phyloP scores from a whole-genome alignment of 2,888 invertebrate species.

The Chaetogeoica ovagalla region DNA sequence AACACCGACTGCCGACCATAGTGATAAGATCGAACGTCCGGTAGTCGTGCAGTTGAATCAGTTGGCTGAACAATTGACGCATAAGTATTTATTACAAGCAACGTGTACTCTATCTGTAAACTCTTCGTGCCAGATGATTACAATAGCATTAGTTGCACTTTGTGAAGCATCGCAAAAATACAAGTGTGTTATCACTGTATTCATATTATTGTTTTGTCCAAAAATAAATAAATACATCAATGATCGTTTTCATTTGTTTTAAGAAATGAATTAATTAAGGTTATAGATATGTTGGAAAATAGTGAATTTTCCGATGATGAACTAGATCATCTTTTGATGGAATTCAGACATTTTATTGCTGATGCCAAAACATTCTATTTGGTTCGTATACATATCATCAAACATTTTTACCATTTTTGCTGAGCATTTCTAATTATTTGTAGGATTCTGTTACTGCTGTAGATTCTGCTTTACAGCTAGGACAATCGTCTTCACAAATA shows the following conservation, averaged over 20 bases:
- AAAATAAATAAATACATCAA: too few relatives aligned
- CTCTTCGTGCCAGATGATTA: slow-evolving; percentile 43
- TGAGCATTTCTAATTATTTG: background rate
- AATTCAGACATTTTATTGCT: slow-evolving; percentile 7
- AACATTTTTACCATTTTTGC: background rate
- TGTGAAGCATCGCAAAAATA: slow-evolving; percentile 27
- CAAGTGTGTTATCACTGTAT: background rate
- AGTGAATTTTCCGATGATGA: slow-evolving; percentile 1
- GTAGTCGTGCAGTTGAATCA: background rate
- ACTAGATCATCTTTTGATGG: slow-evolving; percentile 20
- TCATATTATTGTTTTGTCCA: too few relatives aligned
- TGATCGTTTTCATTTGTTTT: background rate
- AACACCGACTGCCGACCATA: background rate
- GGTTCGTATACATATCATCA: background rate
- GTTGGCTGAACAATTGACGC: background rate
- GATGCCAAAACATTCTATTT: slow-evolving; percentile 32
- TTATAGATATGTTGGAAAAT: slow-evolving; percentile 26
- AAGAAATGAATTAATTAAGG: slow-evolving; percentile 14
- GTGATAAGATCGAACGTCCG: background rate
- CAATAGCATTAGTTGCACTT: slow-evolving; percentile 16
- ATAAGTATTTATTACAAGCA: slow-evolving; percentile 36
- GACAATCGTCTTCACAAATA: slow-evolving; percentile 27
- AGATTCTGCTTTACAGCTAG: slow-evolving; percentile 25
- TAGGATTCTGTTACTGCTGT: slow-evolving; percentile 39
- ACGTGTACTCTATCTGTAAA: slow-evolving; percentile 28